Base-by-base conservation (phyloP, 2,113 vertebrate genomes). In the Hassar affinis region DNA sequence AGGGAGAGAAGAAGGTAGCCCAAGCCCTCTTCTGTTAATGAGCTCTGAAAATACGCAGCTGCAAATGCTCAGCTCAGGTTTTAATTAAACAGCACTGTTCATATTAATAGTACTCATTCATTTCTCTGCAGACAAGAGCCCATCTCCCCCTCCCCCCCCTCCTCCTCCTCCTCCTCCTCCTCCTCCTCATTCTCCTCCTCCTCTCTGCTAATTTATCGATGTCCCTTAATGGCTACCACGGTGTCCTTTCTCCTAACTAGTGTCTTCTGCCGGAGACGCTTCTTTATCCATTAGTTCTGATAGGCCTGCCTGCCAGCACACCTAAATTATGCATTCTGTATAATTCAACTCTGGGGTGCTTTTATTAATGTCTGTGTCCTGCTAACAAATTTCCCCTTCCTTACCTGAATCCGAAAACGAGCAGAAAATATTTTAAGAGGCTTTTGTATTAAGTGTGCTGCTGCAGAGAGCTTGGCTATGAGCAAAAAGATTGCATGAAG, bases 151-250 rank as follows among this genome's bases (percentile, higher is more conserved):
- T 47, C 45, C 45, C 49, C 80, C 80, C 68, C 57, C 59, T 80
- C 86, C 81, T 85, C 45, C 45, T 9, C 45, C 45, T 10, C 45
- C 45, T 85, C n/a, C n/a, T n/a, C n/a, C n/a, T n/a, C n/a, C 20
- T 9, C 54, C 20, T 9, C 54, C 83, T 42, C 18, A 75, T 61
- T 52, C 27, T 61, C 81, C 84, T 77, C 62, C 71, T 82, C 85
- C 79, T 86, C 88, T 86, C 85, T 89, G 77, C 90, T 92, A 88
- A 92, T 94, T 92, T 88, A 94, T 94, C 88, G 90, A 91, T 90
- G 83, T 91, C 90, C 85, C 78, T 86, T 92, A 93, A 91, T 93
- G 92, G 93, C 88, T 87, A 90, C 82, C 74, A 89, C 88, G 45
- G 45, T 49, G 71, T 90, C 72, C 81, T 84, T 86, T 85, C 85